Percentiles rank a stretch among this genome's conserved stretches.
phyloP scores from a whole-genome alignment of 1,140 invertebrate genomes.

The Zaprionus lachaisei region DNA sequence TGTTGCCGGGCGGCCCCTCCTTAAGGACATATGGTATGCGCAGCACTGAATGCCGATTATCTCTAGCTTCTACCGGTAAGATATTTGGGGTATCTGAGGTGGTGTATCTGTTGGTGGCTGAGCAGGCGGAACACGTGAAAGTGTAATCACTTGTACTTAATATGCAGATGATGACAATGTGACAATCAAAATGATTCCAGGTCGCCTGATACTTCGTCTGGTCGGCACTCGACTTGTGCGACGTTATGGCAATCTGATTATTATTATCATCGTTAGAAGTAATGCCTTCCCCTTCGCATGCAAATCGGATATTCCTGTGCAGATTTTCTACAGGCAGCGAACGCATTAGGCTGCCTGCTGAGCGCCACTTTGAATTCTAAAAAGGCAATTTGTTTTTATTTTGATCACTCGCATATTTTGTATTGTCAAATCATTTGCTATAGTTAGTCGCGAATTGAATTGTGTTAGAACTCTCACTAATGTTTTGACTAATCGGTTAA shows the following conservation, averaged over 20 bases:
- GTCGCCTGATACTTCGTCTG: slow-evolving; percentile 51
- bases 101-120: slow-evolving; percentile 13
- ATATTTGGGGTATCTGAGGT: slow-evolving; percentile 2
- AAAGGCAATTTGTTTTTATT: slow-evolving; percentile 73
- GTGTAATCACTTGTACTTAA: slow-evolving; percentile 83
- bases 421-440: slow-evolving; percentile 17
- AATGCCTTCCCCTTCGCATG: slow-evolving; percentile 25
- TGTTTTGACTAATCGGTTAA: not conserved
- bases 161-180: slow-evolving; percentile 82
- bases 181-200: slow-evolving; percentile 80
- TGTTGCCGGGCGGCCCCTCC: not conserved
- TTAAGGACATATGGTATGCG: slow-evolving; percentile 43
- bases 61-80: not conserved
- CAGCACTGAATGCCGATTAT: slow-evolving; percentile 6
- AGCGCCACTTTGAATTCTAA: slow-evolving; percentile 67
- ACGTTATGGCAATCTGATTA: slow-evolving; percentile 56
- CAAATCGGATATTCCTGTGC: slow-evolving; percentile 46
- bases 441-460: not conserved
- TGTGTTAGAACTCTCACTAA: not conserved
- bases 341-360: slow-evolving; percentile 51
- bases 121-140: slow-evolving; percentile 42
- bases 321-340: slow-evolving; percentile 58
- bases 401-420: slow-evolving; percentile 42
- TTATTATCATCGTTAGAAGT: slow-evolving; percentile 58
- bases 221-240: slow-evolving; percentile 3